A percentile compares a stretch with the other conserved stretches of the same genome.
Evolutionary conservation across 2,113 vertebrate genomes (phyloP).

Genomic region (Ceyx melanurus): DNA sequence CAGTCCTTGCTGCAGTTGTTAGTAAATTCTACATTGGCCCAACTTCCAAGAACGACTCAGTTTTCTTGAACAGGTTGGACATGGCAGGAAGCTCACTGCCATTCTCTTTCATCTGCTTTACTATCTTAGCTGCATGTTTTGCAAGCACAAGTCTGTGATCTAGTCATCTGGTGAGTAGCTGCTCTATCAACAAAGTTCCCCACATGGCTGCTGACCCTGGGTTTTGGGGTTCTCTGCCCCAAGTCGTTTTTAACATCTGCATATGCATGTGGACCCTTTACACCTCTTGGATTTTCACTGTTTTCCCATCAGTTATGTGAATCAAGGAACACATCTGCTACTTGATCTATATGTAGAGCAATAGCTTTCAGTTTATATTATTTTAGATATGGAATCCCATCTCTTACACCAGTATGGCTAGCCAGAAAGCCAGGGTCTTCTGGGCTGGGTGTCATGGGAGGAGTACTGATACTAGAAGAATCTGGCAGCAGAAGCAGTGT

Average conservation of each 20-base stretch:
- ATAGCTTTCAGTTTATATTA: background rate
- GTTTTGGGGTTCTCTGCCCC: background rate
- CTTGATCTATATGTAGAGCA: background rate
- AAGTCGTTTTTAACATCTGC: background rate
- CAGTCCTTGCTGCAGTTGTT: background rate
- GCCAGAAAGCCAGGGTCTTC: background rate
- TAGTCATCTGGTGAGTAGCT: background rate
- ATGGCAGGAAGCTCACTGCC: background rate
- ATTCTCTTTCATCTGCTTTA: background rate
- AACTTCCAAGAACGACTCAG: background rate
- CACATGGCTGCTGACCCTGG: background rate
- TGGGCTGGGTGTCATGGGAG: background rate
- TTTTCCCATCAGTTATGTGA: background rate
- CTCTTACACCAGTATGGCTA: background rate
- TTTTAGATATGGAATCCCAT: background rate
- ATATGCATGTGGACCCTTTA: accelerated
- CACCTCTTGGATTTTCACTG: background rate
- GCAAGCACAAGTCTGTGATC: background rate
- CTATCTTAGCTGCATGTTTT: accelerated
- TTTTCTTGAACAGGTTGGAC: background rate
- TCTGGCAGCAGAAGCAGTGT: background rate
- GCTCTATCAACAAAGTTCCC: background rate
- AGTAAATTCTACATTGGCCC: background rate
- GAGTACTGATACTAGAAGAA: background rate
- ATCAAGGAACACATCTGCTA: background rate